Base-by-base conservation (phyloP, 1,140 invertebrate species). In the Pseudomyrmex pallidus region DNA sequence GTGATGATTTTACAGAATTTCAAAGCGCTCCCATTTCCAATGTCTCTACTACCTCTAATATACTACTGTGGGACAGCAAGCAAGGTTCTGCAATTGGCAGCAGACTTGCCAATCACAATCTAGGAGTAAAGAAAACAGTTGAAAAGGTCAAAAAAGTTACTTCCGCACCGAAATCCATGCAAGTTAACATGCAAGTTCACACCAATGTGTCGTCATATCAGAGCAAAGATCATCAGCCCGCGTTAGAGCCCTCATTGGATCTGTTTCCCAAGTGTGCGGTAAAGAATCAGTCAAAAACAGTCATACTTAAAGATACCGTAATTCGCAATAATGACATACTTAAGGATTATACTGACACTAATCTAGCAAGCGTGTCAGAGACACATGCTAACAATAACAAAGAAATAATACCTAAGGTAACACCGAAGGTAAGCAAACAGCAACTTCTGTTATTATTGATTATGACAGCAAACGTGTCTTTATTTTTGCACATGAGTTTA, bases 1-100 rank as follows among this genome's bases (percentile, higher is more conserved):
- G 80, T 48, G 95, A 96, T 87, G 95, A 96, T 25, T 96, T 95
- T 91, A 95, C 95, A 12, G 96, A 96, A 68, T 96, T 96, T 85
- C 95, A 96, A 87, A 95, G 95, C 83, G 95, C 95, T 54, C 91
- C 93, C 4, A 74, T 91, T 22, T 62, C 89, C 7, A 88, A 80
- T 46, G 64, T 88, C 72, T 83, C 91, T 3, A 87, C 52, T 57
- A 62, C 87, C 68, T 83, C 91, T 1, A 88, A 48, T 57, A 87
- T 93, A 52, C 84, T 91, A 1, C 92, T 92, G 25, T 90, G 89
- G 89, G 94, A 94, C 80, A 90, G 90, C 0, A 94, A 91, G 74
- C 91, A 92, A 59, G 93, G 93, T n/a, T 94, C 93, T 3, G 93
- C 94, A 4, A 94, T 95, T 68, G 95, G 95, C 2, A 94, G 94